Percentiles rank a stretch among this genome's conserved stretches.
Conservation (phyloP, 2,113 vertebrate species). For the Marmota monax region DNA sequence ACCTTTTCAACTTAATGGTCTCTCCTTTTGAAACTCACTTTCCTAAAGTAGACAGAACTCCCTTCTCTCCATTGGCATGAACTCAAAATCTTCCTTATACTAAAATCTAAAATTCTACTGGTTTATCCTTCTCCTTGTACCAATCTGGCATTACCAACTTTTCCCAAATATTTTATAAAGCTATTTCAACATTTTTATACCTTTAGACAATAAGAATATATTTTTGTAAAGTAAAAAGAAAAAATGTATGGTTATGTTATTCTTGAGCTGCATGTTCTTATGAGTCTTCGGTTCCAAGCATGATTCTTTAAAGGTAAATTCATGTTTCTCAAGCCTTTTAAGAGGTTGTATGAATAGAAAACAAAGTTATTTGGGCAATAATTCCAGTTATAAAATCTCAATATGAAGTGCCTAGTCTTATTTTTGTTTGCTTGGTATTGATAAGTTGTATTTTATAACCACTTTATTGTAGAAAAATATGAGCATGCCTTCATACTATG, state of each 20-base stretch:
- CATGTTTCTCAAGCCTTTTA: conserved; percentile 69
- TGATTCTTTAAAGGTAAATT: conserved; percentile 83
- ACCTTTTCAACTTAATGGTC: conserved; percentile 86
- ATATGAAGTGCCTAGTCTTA: conserved; percentile 70
- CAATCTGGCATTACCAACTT: conserved; percentile 90
- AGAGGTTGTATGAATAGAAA: conserved; percentile 71
- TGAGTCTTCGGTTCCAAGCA: conserved; percentile 86
- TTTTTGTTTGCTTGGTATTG: conserved; percentile 84
- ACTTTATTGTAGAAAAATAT: conserved; percentile 80
- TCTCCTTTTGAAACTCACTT: conserved; percentile 88
- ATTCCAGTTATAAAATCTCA: conserved; percentile 59
- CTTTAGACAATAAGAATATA: conserved; percentile 65
- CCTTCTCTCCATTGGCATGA: conserved; percentile 89
- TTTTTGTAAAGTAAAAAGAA: conserved; percentile 70
- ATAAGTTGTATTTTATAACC: conserved; percentile 78
- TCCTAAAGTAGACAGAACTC: conserved; percentile 84
- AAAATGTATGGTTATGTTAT: conserved; percentile 49
- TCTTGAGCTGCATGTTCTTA: conserved; percentile 87
- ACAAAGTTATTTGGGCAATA: conserved; percentile 68
- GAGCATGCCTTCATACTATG: conserved; percentile 87
- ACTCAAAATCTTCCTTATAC: conserved; percentile 89
- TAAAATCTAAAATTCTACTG: conserved; percentile 92
- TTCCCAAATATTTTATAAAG: conserved; percentile 75
- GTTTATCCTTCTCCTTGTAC: conserved; percentile 90
- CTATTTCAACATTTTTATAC: conserved; percentile 37